Base-by-base conservation (phyloP, 64 coral and sea anemone species). In the Pachyseris speciosa region DNA sequence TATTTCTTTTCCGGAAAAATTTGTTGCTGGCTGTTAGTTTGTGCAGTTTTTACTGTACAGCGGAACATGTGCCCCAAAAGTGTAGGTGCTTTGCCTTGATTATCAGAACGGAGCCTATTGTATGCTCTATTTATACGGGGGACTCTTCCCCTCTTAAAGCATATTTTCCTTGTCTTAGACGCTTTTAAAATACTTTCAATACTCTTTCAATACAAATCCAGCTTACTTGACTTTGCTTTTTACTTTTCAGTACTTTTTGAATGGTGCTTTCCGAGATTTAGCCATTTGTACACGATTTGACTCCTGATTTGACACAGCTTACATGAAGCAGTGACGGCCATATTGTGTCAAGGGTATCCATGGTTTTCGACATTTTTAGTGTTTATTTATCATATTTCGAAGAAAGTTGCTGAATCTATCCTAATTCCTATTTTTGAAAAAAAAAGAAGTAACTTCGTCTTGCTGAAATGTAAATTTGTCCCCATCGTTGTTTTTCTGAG, bases 311-410 rank as follows among this genome's bases (percentile, higher is more conserved):
- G 33, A 44, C 4, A 24, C 22, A 0, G 12, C 26, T 74, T 74
- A 74, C 70, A 74, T 74, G 37, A 74, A n/a, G 70, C 26, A 28
- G n/a, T 12, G 19, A 24, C 33, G 19, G 70, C 70, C 70, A 74
- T 70, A 44, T 74, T 74, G 70, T 74, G 70, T 74, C 20, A 7
- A 24, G 27, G 51, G 70, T 74, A 41, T 74, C 70, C 70, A 74
- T 74, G 70, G 70, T 44, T n/a, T 22, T 74, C 16, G 39, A 44
- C 68, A 44, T 74, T 74, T 44, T 43, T 10, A 22, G 2, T 43
- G 38, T 74, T 74, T 44, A 44, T 74, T 74, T 44, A 44, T 26
- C 9, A 25, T 27, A 44, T 20, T 0, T 22, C 3, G 19, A 3
- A 74, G 39, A 74, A 44, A 74, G 45, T 74, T 74, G 9, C 34